Evolutionary conservation across 1,140 invertebrate species (phyloP), one percentile per base, ranked within the genome.

Genomic region (Musca domestica): DNA sequence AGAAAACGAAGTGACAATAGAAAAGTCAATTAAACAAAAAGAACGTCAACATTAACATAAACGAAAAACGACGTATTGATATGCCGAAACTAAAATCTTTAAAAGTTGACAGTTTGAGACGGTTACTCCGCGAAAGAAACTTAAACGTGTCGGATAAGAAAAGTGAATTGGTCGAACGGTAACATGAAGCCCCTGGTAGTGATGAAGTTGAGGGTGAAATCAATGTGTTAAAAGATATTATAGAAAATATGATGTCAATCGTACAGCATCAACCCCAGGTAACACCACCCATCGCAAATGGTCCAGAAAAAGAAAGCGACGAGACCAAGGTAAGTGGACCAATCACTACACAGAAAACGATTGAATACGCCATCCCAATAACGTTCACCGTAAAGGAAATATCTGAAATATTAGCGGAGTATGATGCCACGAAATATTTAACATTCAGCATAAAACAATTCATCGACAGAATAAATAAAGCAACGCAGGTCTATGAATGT

Each of bases 401-500:
- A 49, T 6, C 47, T 49, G 47, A n/a, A n/a, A 49, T 17, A 3
- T n/a, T n/a, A 49, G 12, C 47, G 47, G 47, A 49, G 4, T 49
- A 9, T 49, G 5, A 49, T n/a, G 12, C 47, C 14, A 49, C 47
- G 15, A 49, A 49, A 9, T 12, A 49, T 17, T 4, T 17, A 49
- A 49, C 17, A 3, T 49, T 49, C 47, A 9, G 6, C 15, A 17
- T 49, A 17, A 17, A 49, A n/a, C 47, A 49, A 49, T 49, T 49
- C 17, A 49, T 49, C 17, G 3, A 20, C 10, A 9, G 49, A 19
- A 17, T 51, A 20, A 22, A 25, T n/a, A 23, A 17, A 14, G 3
- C 22, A 3, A 54, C 23, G n/a, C 6, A 23, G 17, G 66, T 30
- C 10, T 67, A 58, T 25, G 6, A 67, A n/a, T 67, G 66, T 34